These are phyloP conservation scores for Tapera naevia DNA, from an alignment of 2,797 vertebrate species.

Conservation along the genomic window DNA sequence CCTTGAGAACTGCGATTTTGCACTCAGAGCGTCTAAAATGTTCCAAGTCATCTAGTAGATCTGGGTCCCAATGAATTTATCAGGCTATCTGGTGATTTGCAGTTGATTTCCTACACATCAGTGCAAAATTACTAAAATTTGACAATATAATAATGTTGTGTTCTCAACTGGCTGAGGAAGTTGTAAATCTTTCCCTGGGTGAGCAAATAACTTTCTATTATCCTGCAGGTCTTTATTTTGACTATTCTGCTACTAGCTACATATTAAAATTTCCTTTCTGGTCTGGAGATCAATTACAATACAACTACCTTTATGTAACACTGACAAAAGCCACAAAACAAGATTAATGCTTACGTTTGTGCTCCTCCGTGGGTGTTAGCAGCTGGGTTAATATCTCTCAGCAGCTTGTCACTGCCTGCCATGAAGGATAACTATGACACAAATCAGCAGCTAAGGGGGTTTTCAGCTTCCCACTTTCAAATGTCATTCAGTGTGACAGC, in stretches of 20 bases:
- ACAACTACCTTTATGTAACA: not conserved
- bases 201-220: constrained; percentile 5
- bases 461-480: not conserved
- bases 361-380: not conserved
- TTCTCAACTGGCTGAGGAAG: not conserved
- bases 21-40: not conserved
- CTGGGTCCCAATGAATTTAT: not conserved
- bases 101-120: not conserved
- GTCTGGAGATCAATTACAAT: not conserved
- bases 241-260: not conserved
- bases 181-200: not conserved
- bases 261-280: not conserved
- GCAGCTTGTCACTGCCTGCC: not conserved
- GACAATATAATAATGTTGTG: constrained; percentile 12
- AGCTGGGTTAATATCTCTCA: not conserved
- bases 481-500: not conserved
- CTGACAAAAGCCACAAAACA: constrained; percentile 17
- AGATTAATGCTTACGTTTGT: not conserved
- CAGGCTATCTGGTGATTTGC: not conserved
- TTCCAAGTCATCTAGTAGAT: not conserved
- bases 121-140: constrained; percentile 6
- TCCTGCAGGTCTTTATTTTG: not conserved
- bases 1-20: not conserved
- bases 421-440: not conserved
- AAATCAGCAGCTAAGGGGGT: not conserved